Base-by-base conservation (phyloP, 2,888 invertebrate species). In the Pheosia tremula region DNA sequence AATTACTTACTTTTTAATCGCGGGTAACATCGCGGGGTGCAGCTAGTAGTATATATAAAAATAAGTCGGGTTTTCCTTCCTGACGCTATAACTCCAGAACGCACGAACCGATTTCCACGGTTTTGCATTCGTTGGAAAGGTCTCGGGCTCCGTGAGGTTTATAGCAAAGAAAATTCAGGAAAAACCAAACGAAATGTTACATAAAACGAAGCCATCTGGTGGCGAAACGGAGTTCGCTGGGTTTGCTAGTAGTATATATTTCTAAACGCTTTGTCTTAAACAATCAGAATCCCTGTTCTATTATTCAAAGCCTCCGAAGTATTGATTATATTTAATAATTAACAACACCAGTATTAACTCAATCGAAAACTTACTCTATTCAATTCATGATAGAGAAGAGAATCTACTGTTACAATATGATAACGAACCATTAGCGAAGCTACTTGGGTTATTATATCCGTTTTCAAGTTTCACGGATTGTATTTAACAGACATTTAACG, bases 291-390 rank as follows among this genome's bases (percentile, higher is more conserved):
- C 50, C 58, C 47, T 56, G 60, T 13, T 45, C 7, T 49, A 62
- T 57, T 56, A 72, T 64, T 67, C 63, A 49, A 54, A 53, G 63
- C 52, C 55, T 53, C 13, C 59, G 57, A 62, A 52, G 59, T 58
- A 68, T 63, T 59, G 60, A 68, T 68, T 66, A 60, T 47, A 61
- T 69, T 71, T 58, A 64, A 65, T 71, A 69, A 77, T 68, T 66
- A 71, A 65, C 61, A 66, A n/a, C 10, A 7, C 24, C 11, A 5
- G 39, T 5, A 53, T 24, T 8, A 37, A 53, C 41, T 38, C 38
- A 52, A 54, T 37, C 55, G 11, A 66, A 57, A 64, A 41, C 38
- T 47, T 57, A 13, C 62, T 61, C 57, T 63, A 64, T 5, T 0
- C 0, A 0, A 6, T 50, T 9, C 0, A 3, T 8, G 49, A 67